A percentile compares a stretch with the other conserved stretches of the same genome.
These are phyloP conservation scores for Acanthacorydalis orientalis DNA, from an alignment of 2,888 invertebrate genomes.

Conservation along the genomic window DNA sequence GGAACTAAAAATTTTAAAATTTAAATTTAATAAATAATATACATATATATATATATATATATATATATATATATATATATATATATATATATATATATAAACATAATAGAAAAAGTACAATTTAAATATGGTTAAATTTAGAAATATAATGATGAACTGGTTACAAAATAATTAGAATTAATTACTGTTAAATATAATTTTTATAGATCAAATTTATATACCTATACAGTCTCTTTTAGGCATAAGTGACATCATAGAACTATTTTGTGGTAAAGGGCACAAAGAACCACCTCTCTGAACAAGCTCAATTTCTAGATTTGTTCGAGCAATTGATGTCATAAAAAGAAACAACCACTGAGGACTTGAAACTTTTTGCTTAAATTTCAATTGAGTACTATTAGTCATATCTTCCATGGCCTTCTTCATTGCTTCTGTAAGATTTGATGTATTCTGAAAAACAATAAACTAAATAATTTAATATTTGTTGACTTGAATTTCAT, in stretches of 20 bases:
- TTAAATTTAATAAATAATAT: too few species aligned
- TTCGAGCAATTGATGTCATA: constrained; percentile 75
- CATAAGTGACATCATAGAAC: constrained; percentile 37
- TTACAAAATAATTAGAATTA: neutral
- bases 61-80: too few species aligned
- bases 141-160: too few species aligned
- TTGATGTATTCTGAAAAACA: constrained; percentile 40
- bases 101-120: too few species aligned
- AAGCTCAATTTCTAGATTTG: constrained; percentile 84
- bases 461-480: neutral
- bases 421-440: constrained; percentile 73
- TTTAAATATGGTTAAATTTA: too few species aligned
- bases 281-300: constrained; percentile 78
- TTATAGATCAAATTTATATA: constrained; percentile 19
- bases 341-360: constrained; percentile 70
- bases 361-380: constrained; percentile 52
- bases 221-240: constrained; percentile 68
- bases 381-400: constrained; percentile 66
- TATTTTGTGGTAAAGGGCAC: constrained; percentile 24
- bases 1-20: constrained; percentile 45
- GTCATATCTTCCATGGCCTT: constrained; percentile 92
- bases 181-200: neutral
- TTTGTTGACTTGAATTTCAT: constrained; percentile 4
- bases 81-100: too few species aligned
- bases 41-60: too few species aligned